Percentiles rank a stretch among this genome's conserved stretches.
phyloP scores from a whole-genome alignment of 2,113 vertebrate species.

The Peromyscus leucopus region DNA sequence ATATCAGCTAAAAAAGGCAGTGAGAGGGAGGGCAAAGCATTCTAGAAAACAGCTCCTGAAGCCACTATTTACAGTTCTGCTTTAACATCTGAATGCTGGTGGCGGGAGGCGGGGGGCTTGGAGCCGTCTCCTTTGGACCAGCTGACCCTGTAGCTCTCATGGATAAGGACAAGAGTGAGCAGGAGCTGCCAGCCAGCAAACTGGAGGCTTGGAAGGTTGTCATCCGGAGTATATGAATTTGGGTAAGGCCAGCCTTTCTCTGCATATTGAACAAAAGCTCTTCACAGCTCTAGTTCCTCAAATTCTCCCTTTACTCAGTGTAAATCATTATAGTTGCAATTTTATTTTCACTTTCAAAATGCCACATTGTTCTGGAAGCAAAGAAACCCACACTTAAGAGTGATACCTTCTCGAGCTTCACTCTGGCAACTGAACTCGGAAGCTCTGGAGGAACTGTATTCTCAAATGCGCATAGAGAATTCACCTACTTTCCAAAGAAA shows the following conservation, averaged over 20 bases:
- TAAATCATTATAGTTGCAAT: fast-evolving
- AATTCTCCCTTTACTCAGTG: background rate
- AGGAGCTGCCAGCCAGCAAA: background rate
- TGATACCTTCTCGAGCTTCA: fast-evolving
- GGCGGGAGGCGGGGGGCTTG: background rate
- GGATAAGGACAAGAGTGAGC: background rate
- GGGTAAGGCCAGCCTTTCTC: background rate
- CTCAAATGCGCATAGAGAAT: background rate
- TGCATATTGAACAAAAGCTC: background rate
- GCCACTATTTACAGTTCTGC: constrained; percentile 63
- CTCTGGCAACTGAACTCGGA: background rate
- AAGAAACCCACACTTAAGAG: background rate
- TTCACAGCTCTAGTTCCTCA: background rate
- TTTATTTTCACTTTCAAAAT: background rate
- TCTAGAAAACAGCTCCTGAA: background rate
- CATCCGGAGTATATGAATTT: background rate
- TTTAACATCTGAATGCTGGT: background rate
- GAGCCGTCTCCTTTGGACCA: background rate
- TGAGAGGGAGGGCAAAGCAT: background rate
- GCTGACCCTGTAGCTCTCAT: background rate
- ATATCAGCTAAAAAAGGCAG: constrained; percentile 44
- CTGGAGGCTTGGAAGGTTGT: background rate
- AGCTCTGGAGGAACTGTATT: background rate
- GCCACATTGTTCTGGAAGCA: background rate
- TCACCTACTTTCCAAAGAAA: background rate